These are phyloP conservation scores for Ceratosolen solmsi DNA, from an alignment of 1,140 invertebrate genomes.

Conservation along the genomic window DNA sequence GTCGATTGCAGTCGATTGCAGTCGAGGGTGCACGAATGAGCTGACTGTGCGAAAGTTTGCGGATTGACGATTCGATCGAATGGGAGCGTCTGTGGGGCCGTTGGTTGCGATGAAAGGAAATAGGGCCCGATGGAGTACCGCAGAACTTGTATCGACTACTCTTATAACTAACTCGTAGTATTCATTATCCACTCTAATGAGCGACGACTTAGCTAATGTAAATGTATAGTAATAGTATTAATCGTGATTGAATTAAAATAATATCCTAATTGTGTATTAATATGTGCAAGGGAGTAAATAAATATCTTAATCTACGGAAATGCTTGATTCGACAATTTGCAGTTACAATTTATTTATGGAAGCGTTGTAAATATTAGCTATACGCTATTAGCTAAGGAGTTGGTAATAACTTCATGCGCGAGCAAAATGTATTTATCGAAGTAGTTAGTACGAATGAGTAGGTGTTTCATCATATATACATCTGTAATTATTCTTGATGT, in stretches of 20 bases:
- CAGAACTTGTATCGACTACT: neutral
- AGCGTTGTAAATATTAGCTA: neutral
- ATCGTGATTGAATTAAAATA: neutral
- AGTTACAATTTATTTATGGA: neutral
- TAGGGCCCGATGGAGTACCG: no score
- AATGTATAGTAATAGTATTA: neutral
- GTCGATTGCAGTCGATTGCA: no score
- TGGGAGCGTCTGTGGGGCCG: no score
- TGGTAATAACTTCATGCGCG: neutral
- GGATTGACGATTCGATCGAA: no score
- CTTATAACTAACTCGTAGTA: neutral
- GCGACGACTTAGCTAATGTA: neutral
- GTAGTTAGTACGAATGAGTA: constrained; percentile 5
- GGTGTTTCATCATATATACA: neutral
- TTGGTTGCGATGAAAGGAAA: no score
- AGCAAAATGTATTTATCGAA: neutral
- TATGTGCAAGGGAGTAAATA: neutral
- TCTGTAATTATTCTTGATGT: neutral
- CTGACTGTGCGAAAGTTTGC: no score
- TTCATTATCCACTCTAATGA: neutral
- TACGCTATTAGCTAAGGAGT: neutral
- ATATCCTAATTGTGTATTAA: neutral
- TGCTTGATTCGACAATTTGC: neutral
- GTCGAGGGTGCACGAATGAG: no score
- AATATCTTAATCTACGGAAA: neutral